Base-by-base conservation (phyloP, 1,140 invertebrate species). In the Drosophila pectinifera region DNA sequence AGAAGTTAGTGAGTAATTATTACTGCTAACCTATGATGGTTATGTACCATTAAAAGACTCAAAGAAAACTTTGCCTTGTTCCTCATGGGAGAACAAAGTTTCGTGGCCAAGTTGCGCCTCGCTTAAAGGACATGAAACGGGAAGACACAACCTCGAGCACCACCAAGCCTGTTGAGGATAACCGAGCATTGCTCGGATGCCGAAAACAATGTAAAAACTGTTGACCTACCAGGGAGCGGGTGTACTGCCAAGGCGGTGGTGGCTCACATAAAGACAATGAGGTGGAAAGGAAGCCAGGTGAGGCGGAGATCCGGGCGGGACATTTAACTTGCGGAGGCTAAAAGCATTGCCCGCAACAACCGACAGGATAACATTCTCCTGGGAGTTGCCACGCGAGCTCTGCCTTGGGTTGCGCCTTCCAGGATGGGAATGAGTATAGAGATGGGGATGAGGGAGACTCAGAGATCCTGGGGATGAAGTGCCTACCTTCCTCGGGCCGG, bases 131-230 rank as follows among this genome's bases (percentile, higher is more conserved):
- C 61, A 74, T 34, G 57, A 41, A 38, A 43, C 28, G 46, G 13
- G 13, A 28, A 70, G 39, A 72, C 49, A 70, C 63, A 74, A 77
- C 70, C 74, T 73, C 78, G 80, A 14, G 42, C 16, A 28, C 36
- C 5, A 24, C 13, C 8, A 31, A 31, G 34, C 58, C 26, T 68
- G 57, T 63, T 63, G 64, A 38, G 65, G 65, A 80, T 77, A 77
- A 77, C 61, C 72, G 88, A 82, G 68, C 84, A 61, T 64, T 78
- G 51, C 73, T 73, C 49, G 61, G 48, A 82, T 83, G 76, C 80
- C 76, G 58, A 80, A 81, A 89, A 77, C 77, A 84, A 80, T 70
- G 80, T 65, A 88, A 64, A 89, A 84, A 89, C 61, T 84, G 76
- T 88, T 88, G 85, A 89, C 84, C 84, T 51, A 78, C 70, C 61